These are phyloP conservation scores for Caenorhabditis drosophilae DNA, from an alignment of 2,888 invertebrate genomes.

Conservation along the genomic window DNA sequence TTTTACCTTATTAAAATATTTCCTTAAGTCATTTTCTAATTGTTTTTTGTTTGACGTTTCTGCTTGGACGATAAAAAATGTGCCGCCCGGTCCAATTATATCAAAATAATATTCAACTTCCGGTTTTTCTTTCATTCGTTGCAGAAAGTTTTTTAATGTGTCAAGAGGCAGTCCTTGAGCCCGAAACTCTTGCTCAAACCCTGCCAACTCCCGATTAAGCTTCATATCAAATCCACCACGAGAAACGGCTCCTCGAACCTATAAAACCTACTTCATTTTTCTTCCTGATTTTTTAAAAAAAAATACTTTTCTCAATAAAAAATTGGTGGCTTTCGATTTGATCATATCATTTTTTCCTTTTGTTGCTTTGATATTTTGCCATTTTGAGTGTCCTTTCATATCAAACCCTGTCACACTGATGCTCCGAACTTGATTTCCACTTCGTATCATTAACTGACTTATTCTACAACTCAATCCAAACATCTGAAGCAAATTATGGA, in stretches of 20 bases:
- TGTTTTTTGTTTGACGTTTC: conserved; percentile 56
- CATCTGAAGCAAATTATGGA: not conserved
- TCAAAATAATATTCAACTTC: conserved; percentile 57
- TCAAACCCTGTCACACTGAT: conserved; percentile 16
- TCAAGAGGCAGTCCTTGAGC: conserved; percentile 58
- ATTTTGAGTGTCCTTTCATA: conserved; percentile 66
- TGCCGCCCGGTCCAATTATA: conserved; percentile 60
- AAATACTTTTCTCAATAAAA: conserved; percentile 52
- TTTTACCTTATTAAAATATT: conserved; percentile 59
- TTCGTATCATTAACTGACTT: too few species aligned
- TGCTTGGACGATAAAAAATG: conserved; percentile 58
- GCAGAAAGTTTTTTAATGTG: conserved; percentile 58
- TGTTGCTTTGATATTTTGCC: conserved; percentile 65
- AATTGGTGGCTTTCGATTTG: conserved; percentile 53
- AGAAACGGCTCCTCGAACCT: conserved; percentile 45
- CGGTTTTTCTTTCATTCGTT: conserved; percentile 61
- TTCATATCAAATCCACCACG: conserved; percentile 63
- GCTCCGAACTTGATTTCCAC: too few species aligned
- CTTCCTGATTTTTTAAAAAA: too few species aligned
- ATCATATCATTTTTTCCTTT: conserved; percentile 64
- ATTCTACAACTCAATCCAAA: not conserved
- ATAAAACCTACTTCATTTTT: not conserved
- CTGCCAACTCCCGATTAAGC: conserved; percentile 57
- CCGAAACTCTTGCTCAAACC: conserved; percentile 57
- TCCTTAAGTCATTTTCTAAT: conserved; percentile 46